Evolutionary conservation across 2,888 invertebrate species (phyloP), one percentile per base, ranked within the genome.

Genomic region (Cantharis lateralis): DNA sequence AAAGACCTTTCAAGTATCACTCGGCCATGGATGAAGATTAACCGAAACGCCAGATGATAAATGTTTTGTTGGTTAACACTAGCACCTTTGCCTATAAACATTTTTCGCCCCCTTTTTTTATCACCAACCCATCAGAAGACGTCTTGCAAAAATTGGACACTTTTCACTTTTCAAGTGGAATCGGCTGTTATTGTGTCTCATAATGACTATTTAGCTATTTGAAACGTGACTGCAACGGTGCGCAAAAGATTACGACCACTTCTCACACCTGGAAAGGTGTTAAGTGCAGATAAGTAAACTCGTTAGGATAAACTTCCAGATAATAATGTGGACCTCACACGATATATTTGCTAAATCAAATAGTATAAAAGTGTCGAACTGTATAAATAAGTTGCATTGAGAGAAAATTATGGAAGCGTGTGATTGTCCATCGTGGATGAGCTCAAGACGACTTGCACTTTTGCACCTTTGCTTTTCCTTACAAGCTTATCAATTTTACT

Each of bases 181-280:
- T 68, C 72, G 48, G 68, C 64, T 72, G 71, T 18, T 48, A 32
- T 62, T 28, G 61, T 26, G 48, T 73, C 15, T 62, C 62, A 5
- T 70, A 62, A 61, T 66, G 66, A 68, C 26, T 24, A 20, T 75
- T 75, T 62, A 62, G 26, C 71, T 69, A 70, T 74, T 70, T 69
- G 16, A 76, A 70, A 32, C 77, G 80, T 80, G 80, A 80, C 75
- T 61, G 68, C 68, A 71, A 16, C 77, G 70, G 71, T 64, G 71
- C 70, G 80, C 71, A 75, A 74, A 71, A 77, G 80, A 79, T 79
- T 80, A 79, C 72, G 68, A 68, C 28, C 71, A 68, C 72, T 77
- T 77, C 75, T 77, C 79, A 76, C 80, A 80, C 80, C 80, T 80
- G 80, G 78, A 63, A 71, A 78, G 73, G 75, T 75, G 78, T 73